Conservation (phyloP, 2,113 vertebrate genomes). For the Mohoua ochrocephala region DNA sequence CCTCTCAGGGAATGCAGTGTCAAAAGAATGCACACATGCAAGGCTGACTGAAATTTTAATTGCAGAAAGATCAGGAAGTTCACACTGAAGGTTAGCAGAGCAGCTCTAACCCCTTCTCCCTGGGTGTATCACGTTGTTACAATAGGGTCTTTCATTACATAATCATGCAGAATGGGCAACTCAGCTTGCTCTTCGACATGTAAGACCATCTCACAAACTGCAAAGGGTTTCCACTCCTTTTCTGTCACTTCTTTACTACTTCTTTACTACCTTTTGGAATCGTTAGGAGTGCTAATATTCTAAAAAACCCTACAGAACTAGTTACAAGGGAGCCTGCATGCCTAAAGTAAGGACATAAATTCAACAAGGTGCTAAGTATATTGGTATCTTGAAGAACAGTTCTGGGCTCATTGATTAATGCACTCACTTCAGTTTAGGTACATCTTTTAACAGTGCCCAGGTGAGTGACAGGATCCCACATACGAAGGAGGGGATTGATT, state of each 20-base stretch:
- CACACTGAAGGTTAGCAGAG: neutral
- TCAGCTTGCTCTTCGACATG: neutral
- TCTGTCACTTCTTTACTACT: neutral
- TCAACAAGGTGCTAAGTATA: neutral
- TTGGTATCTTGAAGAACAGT: neutral
- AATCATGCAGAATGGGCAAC: neutral
- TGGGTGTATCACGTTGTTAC: neutral
- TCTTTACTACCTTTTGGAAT: neutral
- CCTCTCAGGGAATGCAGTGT: neutral
- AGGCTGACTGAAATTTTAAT: conserved; percentile 38
- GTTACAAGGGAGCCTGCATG: neutral
- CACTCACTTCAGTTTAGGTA: neutral
- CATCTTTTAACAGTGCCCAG: neutral
- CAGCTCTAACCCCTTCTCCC: neutral
- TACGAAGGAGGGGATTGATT: neutral
- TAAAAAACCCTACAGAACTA: neutral
- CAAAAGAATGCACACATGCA: neutral
- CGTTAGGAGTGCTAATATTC: neutral
- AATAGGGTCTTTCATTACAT: conserved; percentile 16
- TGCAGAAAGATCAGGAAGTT: conserved; percentile 6
- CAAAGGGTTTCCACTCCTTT: neutral
- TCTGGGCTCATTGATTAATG: neutral
- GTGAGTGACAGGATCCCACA: neutral
- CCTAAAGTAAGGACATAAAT: neutral
- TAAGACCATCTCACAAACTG: neutral